These are phyloP conservation scores for Archilochus colubris DNA, from an alignment of 2,113 vertebrate species.

Conservation along the genomic window DNA sequence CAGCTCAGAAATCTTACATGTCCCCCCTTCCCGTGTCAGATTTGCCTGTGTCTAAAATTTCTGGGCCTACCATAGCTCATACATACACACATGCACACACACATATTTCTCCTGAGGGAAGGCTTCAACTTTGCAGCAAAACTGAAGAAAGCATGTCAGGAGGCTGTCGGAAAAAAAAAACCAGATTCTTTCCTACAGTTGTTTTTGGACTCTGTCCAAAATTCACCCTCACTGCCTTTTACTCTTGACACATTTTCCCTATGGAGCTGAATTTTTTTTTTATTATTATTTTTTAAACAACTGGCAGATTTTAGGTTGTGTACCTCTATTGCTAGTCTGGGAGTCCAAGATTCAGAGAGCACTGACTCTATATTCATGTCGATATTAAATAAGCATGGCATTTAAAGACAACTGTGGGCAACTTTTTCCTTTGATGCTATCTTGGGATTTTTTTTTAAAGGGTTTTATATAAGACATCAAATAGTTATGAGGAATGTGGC, in stretches of 20 bases:
- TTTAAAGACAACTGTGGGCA: conserved; percentile 72
- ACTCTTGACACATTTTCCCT: conserved; percentile 74
- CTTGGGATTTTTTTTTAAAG: conserved; percentile 75
- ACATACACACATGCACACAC: background rate
- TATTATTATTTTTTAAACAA: conserved; percentile 47
- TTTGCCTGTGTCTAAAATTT: conserved; percentile 66
- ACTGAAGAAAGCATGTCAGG: conserved; percentile 72
- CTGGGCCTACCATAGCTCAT: conserved; percentile 18
- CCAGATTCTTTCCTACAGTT: conserved; percentile 39
- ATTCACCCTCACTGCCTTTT: conserved; percentile 57
- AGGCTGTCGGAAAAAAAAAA: conserved; percentile 28
- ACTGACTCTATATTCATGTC: conserved; percentile 64
- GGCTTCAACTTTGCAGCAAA: conserved; percentile 69
- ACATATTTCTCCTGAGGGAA: conserved; percentile 71
- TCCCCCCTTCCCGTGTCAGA: conserved; percentile 7
- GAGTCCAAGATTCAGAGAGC: conserved; percentile 52
- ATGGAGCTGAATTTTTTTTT: background rate
- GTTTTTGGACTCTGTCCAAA: conserved; percentile 75
- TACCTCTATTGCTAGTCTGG: conserved; percentile 7
- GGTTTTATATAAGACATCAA: conserved; percentile 81
- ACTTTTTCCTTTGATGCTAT: conserved; percentile 77
- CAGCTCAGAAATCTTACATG: background rate
- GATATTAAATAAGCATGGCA: conserved; percentile 76
- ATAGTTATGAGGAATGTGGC: conserved; percentile 77
- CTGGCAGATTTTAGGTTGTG: conserved; percentile 61